Evolutionary conservation across 2,113 vertebrate genomes (phyloP).

Genomic region (Hippocampus barbouri): DNA sequence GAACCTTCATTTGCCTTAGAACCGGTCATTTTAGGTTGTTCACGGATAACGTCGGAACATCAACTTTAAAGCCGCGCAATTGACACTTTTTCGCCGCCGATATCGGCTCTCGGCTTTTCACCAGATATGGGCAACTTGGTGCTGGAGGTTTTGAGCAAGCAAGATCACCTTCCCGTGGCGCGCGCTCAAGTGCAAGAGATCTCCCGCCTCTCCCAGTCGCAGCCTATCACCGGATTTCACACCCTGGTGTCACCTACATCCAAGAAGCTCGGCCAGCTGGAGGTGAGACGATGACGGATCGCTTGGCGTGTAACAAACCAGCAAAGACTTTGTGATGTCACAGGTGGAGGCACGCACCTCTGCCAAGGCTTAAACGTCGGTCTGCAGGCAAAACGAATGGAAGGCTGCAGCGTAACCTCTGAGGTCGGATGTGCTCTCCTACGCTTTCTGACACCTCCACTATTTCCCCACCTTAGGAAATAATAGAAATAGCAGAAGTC

Average conservation of each 20-base stretch:
- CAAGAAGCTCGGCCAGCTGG: constrained; percentile 88
- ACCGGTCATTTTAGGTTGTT: no score
- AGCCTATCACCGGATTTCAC: constrained; percentile 82
- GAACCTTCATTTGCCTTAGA: no score
- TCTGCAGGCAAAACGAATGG: not conserved
- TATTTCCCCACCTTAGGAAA: not conserved
- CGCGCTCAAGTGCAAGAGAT: constrained; percentile 78
- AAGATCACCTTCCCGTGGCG: constrained; percentile 81
- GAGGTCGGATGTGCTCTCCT: not conserved
- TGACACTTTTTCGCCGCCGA: not conserved
- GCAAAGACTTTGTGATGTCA: not conserved
- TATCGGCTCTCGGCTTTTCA: not conserved
- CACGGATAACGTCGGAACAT: no score
- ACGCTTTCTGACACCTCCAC: not conserved
- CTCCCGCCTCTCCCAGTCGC: constrained; percentile 79
- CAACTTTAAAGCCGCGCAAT: no score
- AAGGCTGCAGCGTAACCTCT: not conserved
- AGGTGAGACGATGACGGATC: constrained; percentile 68
- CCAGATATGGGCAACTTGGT: constrained; percentile 90
- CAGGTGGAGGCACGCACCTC: not conserved
- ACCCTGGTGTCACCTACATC: constrained; percentile 82
- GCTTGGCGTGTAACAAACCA: not conserved
- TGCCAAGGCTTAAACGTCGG: not conserved
- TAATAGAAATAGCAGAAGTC: not conserved
- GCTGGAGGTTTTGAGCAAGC: constrained; percentile 83